Evolutionary conservation across 23 tunicate genomes (phyloP).

Genomic region (Trididemnum clinides): DNA sequence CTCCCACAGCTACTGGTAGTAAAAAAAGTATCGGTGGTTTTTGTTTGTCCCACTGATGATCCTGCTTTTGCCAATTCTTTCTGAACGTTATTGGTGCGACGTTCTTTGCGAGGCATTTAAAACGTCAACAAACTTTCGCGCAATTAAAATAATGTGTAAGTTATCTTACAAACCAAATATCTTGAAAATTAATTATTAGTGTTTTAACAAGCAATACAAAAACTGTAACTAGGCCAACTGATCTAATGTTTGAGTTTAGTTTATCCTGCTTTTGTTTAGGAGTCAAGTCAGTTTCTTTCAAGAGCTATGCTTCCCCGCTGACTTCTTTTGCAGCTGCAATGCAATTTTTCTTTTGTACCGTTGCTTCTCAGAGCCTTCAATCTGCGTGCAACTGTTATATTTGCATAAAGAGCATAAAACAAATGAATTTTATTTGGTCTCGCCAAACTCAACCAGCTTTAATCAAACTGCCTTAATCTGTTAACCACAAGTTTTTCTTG

Average conservation of each 20-base stretch:
- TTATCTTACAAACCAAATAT: no score
- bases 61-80: conserved; percentile 23
- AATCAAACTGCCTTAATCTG: conserved; percentile 16
- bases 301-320: conserved; percentile 20
- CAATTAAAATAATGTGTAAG: conserved; percentile 11
- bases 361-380: neutral
- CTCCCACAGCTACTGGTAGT: conserved; percentile 22
- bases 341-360: conserved; percentile 1
- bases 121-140: conserved; percentile 28
- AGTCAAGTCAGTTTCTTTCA: neutral
- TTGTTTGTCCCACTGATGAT: conserved; percentile 26
- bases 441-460: conserved; percentile 13
- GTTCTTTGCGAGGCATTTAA: conserved; percentile 27
- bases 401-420: neutral
- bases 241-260: conserved; percentile 22
- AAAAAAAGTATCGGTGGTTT: conserved; percentile 27
- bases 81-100: conserved; percentile 13
- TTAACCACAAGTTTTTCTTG: conserved; percentile 1
- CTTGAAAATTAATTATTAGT: no score
- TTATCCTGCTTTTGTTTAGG: neutral
- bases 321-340: conserved; percentile 21
- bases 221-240: conserved; percentile 16
- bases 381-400: conserved; percentile 20
- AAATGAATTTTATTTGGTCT: neutral
- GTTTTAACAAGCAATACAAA: conserved; percentile 29